phyloP scores from a whole-genome alignment of 2,888 invertebrate species.

The Scaptomyza flava region DNA sequence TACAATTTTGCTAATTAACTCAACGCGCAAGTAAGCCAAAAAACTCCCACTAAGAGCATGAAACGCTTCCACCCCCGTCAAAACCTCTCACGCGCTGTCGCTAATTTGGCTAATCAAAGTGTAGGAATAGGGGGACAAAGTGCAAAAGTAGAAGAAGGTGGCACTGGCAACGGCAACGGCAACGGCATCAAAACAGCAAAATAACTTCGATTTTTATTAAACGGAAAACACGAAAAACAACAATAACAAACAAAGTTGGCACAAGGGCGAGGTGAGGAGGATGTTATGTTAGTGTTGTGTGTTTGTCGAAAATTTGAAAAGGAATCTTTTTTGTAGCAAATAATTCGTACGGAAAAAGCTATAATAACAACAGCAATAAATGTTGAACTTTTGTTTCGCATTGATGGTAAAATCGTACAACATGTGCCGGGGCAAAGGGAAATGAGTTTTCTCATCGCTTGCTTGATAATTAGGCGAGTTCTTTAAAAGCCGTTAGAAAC shows the following conservation, averaged over 20 bases:
- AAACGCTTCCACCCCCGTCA: background rate
- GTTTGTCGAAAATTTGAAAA: constrained; percentile 59
- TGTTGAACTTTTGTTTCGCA: constrained; percentile 67
- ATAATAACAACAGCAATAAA: constrained; percentile 71
- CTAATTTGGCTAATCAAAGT: constrained; percentile 78
- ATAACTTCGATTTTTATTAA: constrained; percentile 74
- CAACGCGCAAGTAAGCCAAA: constrained; percentile 64
- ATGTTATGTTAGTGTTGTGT: background rate
- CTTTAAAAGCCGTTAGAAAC: constrained; percentile 48
- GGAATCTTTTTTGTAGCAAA: constrained; percentile 60
- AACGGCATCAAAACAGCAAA: constrained; percentile 36
- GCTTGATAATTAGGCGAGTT: constrained; percentile 67
- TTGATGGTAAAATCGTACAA: constrained; percentile 38
- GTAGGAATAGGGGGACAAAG: constrained; percentile 10
- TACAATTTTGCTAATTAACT: constrained; percentile 78
- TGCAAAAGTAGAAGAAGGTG: background rate
- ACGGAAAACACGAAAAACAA: constrained; percentile 63
- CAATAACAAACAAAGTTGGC: constrained; percentile 20
- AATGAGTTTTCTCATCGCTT: constrained; percentile 52
- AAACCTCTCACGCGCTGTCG: constrained; percentile 42
- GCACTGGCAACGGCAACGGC: background rate
- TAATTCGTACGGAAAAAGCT: constrained; percentile 61
- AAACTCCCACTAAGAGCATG: constrained; percentile 30
- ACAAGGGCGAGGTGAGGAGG: background rate
- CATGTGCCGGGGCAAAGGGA: constrained; percentile 47